Conservation (phyloP, 2,113 vertebrate genomes). For the Pseudolaguvia tuberculata region DNA sequence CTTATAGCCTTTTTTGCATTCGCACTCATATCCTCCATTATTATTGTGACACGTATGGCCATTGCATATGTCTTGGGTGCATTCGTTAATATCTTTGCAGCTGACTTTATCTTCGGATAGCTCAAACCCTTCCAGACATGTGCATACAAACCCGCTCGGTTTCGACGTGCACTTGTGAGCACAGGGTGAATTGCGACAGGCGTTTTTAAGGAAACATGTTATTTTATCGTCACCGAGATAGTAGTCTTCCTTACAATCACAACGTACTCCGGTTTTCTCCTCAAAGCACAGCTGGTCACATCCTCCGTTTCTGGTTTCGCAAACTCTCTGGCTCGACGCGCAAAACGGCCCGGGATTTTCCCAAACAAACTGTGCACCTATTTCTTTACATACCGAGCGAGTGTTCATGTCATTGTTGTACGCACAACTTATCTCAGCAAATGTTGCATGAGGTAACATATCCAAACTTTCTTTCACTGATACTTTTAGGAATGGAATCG, state of each 20-base stretch:
- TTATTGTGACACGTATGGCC: conserved; percentile 57
- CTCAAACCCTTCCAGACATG: conserved; percentile 58
- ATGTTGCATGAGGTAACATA: conserved; percentile 59
- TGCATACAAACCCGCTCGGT: conserved; percentile 50
- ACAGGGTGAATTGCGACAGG: conserved; percentile 55
- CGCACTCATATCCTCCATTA: conserved; percentile 56
- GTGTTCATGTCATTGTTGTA: background rate
- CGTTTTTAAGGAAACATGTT: conserved; percentile 49
- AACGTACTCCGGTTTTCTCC: conserved; percentile 30
- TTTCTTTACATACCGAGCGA: background rate
- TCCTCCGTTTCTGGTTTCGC: conserved; percentile 57
- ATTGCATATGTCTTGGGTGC: conserved; percentile 49
- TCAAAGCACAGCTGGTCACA: conserved; percentile 60
- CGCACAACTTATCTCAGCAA: conserved; percentile 52
- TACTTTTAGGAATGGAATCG: conserved; percentile 50
- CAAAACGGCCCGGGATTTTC: conserved; percentile 57
- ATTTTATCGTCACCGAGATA: conserved; percentile 52
- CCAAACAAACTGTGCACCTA: conserved; percentile 50
- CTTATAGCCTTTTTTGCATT: conserved; percentile 57
- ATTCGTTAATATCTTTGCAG: conserved; percentile 66
- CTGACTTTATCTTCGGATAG: conserved; percentile 53
- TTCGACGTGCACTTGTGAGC: conserved; percentile 51
- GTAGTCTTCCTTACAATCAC: conserved; percentile 60
- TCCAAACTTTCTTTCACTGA: conserved; percentile 43
- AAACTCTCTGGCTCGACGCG: conserved; percentile 37